Evolutionary conservation across 2,797 vertebrate species (phyloP).

Genomic region (Myiotriccus ornatus): DNA sequence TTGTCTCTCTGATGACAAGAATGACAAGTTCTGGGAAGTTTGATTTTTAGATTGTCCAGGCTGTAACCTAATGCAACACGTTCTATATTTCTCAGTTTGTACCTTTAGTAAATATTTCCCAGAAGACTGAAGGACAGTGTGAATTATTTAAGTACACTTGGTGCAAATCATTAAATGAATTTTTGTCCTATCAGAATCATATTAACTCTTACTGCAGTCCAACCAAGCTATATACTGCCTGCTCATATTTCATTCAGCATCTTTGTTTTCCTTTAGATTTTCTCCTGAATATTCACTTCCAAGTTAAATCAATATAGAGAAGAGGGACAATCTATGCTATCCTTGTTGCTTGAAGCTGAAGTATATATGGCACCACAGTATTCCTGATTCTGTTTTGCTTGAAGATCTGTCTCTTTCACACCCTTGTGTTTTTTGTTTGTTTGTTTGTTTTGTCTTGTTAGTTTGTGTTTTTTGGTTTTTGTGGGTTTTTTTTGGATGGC

Average conservation of each 20-base stretch:
- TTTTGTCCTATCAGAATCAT: background rate
- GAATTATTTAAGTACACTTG: background rate
- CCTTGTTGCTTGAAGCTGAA: background rate
- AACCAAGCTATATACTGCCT: background rate
- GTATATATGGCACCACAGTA: accelerated
- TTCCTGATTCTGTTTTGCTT: background rate
- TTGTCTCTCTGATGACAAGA: background rate
- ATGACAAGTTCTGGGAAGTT: background rate
- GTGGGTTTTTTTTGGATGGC: background rate
- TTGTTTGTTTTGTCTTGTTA: no score
- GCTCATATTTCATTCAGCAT: background rate
- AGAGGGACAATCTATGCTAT: background rate
- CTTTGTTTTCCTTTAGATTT: background rate
- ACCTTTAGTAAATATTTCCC: background rate
- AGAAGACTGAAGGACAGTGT: background rate
- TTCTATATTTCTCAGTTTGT: background rate
- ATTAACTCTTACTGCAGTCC: background rate
- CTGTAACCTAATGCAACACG: background rate
- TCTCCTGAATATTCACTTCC: background rate
- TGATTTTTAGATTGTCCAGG: background rate
- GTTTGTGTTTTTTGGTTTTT: background rate
- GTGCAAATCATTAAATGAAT: background rate
- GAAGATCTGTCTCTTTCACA: background rate
- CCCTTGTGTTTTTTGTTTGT: background rate
- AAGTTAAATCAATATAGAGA: background rate